phyloP scores from a whole-genome alignment of 2,888 invertebrate species.

The Drosophila anomalata region DNA sequence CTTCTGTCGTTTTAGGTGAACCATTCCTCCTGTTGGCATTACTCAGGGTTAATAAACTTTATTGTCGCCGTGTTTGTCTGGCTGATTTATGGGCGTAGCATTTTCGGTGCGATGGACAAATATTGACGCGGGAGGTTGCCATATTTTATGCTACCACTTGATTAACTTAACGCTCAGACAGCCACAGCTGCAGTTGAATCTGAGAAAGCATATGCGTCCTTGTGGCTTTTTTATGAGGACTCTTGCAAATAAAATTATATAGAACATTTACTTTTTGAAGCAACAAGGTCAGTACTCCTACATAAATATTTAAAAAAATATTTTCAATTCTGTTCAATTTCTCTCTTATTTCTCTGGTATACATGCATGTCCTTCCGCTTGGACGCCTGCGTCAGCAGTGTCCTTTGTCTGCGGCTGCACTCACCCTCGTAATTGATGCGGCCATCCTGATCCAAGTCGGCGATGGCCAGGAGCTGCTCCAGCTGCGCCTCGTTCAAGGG shows the following conservation, averaged over 20 bases:
- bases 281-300: neutral
- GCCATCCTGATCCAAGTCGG: constrained; percentile 92
- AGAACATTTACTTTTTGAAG: neutral
- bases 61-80: constrained; percentile 59
- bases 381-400: constrained; percentile 42
- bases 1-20: constrained; percentile 39
- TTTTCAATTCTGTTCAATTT: constrained; percentile 8
- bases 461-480: constrained; percentile 89
- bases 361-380: constrained; percentile 48
- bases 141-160: constrained; percentile 63
- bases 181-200: constrained; percentile 9
- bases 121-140: constrained; percentile 59
- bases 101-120: constrained; percentile 55
- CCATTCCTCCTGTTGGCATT: constrained; percentile 41
- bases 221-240: neutral
- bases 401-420: constrained; percentile 46
- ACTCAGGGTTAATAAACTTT: constrained; percentile 58
- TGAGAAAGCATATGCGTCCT: neutral
- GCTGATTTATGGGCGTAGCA: constrained; percentile 68
- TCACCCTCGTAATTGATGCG: constrained; percentile 92
- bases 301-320: neutral
- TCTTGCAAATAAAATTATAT: neutral
- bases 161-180: constrained; percentile 62
- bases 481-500: constrained; percentile 90
- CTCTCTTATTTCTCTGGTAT: constrained; percentile 17